These are phyloP conservation scores for Hypotaenidia philippensis DNA, from an alignment of 2,797 vertebrate genomes.

Conservation along the genomic window DNA sequence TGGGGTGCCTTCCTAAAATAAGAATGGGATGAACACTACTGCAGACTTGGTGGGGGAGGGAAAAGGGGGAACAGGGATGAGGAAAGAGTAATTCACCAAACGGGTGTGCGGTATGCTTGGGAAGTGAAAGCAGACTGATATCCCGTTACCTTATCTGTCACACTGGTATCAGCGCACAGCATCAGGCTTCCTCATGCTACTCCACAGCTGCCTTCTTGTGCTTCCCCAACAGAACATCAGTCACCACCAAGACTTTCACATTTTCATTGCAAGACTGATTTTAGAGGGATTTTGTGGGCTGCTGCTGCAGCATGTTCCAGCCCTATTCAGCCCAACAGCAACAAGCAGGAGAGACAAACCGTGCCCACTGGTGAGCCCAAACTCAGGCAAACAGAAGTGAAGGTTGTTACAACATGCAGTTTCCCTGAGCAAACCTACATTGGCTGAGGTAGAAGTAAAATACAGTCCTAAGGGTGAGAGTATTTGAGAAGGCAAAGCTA, in stretches of 20 bases:
- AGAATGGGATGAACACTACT: not conserved
- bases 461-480: not conserved
- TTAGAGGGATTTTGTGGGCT: not conserved
- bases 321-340: not conserved
- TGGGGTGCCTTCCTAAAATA: not conserved
- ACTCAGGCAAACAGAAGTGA: not conserved
- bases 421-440: not conserved
- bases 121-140: not conserved
- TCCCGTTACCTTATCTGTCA: not conserved
- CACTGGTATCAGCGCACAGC: fast-evolving
- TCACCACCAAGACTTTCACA: not conserved
- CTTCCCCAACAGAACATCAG: not conserved
- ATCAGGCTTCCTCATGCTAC: not conserved
- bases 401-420: not conserved
- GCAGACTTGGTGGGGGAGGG: not conserved
- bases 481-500: not conserved
- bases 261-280: not conserved
- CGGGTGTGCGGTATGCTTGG: fast-evolving
- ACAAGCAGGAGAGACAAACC: not conserved
- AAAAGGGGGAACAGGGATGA: not conserved
- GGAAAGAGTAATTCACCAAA: not conserved
- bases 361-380: not conserved
- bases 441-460: not conserved
- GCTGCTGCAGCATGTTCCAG: not conserved
- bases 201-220: not conserved